phyloP scores from a whole-genome alignment of 2,888 invertebrate species.

The Cataglyphis albicans region DNA sequence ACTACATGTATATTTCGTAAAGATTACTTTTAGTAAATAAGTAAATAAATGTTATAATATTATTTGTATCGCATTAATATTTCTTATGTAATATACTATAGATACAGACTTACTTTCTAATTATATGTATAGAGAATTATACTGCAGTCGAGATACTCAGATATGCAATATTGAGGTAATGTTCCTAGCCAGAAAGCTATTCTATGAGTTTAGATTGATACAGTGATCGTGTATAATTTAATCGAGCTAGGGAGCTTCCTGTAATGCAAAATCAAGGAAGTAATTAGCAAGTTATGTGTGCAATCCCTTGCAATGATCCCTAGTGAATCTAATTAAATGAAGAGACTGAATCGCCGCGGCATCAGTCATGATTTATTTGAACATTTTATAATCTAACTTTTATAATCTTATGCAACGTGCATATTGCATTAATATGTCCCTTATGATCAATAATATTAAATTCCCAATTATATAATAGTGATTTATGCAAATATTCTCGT shows the following conservation, averaged over 20 bases:
- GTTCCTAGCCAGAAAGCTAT: not conserved
- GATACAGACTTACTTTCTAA: not conserved
- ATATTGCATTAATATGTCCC: not conserved
- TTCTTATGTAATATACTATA: not conserved
- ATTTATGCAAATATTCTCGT: not conserved
- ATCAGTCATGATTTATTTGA: slow-evolving; percentile 8
- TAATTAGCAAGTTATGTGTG: slow-evolving; percentile 43
- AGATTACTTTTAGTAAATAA: not conserved
- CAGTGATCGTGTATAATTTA: slow-evolving; percentile 32
- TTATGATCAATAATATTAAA: not conserved
- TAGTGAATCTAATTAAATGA: not conserved
- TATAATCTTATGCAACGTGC: slow-evolving; percentile 21
- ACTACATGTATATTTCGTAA: not conserved
- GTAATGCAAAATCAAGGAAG: slow-evolving; percentile 20
- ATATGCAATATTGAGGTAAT: not conserved
- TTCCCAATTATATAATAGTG: not conserved
- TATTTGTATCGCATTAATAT: slow-evolving; percentile 2
- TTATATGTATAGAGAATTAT: slow-evolving; percentile 1
- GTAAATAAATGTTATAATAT: not conserved
- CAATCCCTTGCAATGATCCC: not conserved
- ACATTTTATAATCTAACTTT: not conserved
- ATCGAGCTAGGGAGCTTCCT: not conserved
- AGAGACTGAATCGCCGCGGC: not conserved
- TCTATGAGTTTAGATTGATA: slow-evolving; percentile 35
- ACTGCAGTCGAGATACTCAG: not conserved